Conservation (phyloP, 2,113 vertebrate genomes). For the Sorex araneus region DNA sequence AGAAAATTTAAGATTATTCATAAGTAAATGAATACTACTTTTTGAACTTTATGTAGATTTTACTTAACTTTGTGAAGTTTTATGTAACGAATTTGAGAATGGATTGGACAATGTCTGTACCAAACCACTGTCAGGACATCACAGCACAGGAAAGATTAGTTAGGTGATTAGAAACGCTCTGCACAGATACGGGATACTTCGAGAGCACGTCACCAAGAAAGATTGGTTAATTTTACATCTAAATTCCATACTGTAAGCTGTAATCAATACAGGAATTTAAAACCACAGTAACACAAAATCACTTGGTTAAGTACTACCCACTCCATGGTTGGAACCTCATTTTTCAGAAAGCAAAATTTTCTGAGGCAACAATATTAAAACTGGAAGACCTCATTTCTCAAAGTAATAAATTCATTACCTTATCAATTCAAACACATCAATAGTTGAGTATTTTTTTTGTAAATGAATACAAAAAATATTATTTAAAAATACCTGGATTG, state of each 20-base stretch:
- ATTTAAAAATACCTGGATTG: slow-evolving; percentile 13
- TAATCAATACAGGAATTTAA: slow-evolving; percentile 36
- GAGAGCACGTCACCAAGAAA: not conserved
- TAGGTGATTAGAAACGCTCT: slow-evolving; percentile 36
- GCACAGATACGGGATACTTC: no score
- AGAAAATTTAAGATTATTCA: slow-evolving; percentile 23
- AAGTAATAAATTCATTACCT: slow-evolving; percentile 50
- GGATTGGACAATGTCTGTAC: not conserved
- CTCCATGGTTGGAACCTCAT: not conserved
- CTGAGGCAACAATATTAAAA: not conserved
- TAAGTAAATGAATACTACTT: slow-evolving; percentile 19
- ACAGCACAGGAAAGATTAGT: not conserved
- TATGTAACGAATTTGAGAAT: not conserved
- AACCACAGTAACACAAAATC: not conserved
- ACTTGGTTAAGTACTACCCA: not conserved
- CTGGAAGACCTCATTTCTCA: not conserved
- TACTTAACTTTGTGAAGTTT: not conserved
- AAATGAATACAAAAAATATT: not conserved
- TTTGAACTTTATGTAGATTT: not conserved
- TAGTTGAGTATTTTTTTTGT: not conserved
- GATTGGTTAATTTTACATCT: not conserved
- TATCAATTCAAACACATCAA: not conserved
- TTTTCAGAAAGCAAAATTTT: not conserved
- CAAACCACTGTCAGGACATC: slow-evolving; percentile 6
- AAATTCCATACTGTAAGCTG: slow-evolving; percentile 12